Conservation (phyloP, 2,888 invertebrate genomes). For the Acanthopleura granulata region DNA sequence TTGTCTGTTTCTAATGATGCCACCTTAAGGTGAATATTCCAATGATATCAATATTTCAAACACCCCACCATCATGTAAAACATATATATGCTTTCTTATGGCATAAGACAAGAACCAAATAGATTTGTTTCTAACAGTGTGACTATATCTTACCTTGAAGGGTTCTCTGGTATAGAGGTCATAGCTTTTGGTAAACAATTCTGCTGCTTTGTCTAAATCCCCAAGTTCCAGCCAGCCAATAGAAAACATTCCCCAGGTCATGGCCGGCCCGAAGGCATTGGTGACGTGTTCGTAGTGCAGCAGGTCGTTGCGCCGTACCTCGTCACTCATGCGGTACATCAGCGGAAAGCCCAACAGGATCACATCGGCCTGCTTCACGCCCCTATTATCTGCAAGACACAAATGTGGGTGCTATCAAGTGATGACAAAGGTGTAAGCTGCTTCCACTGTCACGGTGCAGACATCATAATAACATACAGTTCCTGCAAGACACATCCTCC, state of each 20-base stretch:
- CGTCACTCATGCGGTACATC: slow-evolving; percentile 40
- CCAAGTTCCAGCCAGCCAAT: slow-evolving; percentile 69
- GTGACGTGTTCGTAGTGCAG: slow-evolving; percentile 59
- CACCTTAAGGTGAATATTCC: too few species aligned
- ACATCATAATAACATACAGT: too few species aligned
- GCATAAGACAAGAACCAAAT: too few species aligned
- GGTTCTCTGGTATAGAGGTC: slow-evolving; percentile 64
- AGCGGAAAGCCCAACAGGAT: slow-evolving; percentile 65
- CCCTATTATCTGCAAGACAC: neutral
- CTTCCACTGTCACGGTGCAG: too few species aligned
- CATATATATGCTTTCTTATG: too few species aligned
- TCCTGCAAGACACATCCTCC: too few species aligned
- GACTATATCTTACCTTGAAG: slow-evolving; percentile 62
- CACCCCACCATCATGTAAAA: too few species aligned
- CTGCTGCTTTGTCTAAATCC: slow-evolving; percentile 58
- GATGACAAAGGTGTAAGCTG: too few species aligned
- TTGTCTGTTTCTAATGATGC: too few species aligned
- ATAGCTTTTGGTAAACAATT: slow-evolving; percentile 59
- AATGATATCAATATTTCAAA: too few species aligned
- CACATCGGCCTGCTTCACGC: slow-evolving; percentile 65
- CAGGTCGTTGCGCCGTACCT: slow-evolving; percentile 56
- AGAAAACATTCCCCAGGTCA: slow-evolving; percentile 71
- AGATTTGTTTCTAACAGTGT: too few species aligned
- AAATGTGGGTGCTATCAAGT: too few species aligned
- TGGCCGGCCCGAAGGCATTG: slow-evolving; percentile 68